Evolutionary conservation across 2,113 vertebrate genomes (phyloP).

Genomic region (Dendrocopos noguchii): DNA sequence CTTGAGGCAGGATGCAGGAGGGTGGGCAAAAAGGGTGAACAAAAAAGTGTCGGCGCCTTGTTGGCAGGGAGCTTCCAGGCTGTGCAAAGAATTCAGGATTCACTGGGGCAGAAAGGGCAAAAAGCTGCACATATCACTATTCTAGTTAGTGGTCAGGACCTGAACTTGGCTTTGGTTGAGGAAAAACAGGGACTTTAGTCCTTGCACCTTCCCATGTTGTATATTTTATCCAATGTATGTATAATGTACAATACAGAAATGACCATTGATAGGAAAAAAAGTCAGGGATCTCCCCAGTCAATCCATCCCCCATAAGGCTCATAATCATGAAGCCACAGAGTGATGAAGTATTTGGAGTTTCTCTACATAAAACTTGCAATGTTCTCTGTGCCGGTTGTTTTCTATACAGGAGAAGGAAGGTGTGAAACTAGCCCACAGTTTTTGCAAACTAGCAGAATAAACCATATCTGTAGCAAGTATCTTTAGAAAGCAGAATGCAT

Average conservation of each 20-base stretch:
- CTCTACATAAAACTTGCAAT: neutral
- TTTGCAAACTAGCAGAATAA: conserved; percentile 12
- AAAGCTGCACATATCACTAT: neutral
- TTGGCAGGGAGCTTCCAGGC: neutral
- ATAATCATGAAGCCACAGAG: neutral
- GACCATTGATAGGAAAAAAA: neutral
- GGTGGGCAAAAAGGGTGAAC: neutral
- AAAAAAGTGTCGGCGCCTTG: neutral
- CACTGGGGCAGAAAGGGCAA: neutral
- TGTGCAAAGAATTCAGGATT: neutral
- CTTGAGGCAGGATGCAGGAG: neutral
- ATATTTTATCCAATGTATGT: neutral
- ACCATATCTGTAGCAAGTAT: neutral
- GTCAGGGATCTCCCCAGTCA: neutral
- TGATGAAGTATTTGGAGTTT: neutral
- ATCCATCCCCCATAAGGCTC: neutral
- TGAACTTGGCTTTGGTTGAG: neutral
- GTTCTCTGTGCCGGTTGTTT: neutral
- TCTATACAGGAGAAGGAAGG: neutral
- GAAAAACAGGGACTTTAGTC: neutral
- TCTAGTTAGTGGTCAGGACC: neutral
- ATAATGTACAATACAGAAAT: neutral
- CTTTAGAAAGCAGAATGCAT: conserved; percentile 41
- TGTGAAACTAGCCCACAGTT: conserved; percentile 44
- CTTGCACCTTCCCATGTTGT: neutral